Conservation (phyloP, 2,888 invertebrate genomes). For the Acrobeloides nanus region DNA sequence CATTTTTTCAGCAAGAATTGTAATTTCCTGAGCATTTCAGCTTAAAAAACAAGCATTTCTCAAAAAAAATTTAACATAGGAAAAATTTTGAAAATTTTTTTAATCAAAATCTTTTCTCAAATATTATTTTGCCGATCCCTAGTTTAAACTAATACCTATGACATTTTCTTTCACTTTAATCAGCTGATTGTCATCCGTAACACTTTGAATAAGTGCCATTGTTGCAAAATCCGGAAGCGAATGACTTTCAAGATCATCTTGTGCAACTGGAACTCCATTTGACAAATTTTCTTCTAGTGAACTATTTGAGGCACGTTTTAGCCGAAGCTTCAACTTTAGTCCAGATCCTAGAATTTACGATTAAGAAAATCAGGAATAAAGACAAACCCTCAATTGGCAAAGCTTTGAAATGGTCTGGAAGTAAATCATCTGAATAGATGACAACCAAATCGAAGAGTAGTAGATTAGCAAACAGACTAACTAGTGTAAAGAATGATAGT, state of each 20-base stretch:
- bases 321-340: no score
- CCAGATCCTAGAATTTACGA: background rate
- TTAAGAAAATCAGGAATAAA: background rate
- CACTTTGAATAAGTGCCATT: slow-evolving; percentile 1
- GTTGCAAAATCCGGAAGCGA: slow-evolving; percentile 1
- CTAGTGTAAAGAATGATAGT: slow-evolving; percentile 25
- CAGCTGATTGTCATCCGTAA: background rate
- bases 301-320: no score
- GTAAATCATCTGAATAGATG: slow-evolving; percentile 26
- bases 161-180: slow-evolving; percentile 5
- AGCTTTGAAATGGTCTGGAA: no score
- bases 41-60: no score
- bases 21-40: no score
- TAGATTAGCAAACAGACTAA: slow-evolving; percentile 32
- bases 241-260: slow-evolving; percentile 1
- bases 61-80: no score
- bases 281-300: background rate
- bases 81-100: no score
- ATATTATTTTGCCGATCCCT: no score
- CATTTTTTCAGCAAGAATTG: no score
- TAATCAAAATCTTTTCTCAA: no score
- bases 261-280: slow-evolving; percentile 7
- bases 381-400: background rate
- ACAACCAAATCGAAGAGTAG: slow-evolving; percentile 36
- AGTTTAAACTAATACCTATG: no score